These are phyloP conservation scores for Geococcyx californianus DNA, from an alignment of 2,113 vertebrate genomes.

Conservation along the genomic window DNA sequence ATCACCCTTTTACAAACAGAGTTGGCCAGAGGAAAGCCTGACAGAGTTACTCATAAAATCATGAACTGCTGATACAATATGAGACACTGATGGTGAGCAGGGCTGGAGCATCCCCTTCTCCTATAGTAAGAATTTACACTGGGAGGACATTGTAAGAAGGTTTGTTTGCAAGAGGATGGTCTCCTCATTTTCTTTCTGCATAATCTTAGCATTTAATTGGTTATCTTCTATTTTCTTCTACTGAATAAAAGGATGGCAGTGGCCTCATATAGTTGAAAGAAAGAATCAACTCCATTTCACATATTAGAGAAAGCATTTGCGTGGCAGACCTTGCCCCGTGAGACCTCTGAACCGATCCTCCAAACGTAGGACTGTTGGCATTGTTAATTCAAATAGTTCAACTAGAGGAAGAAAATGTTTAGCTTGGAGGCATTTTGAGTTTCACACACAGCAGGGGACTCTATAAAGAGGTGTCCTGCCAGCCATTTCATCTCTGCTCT, in stretches of 20 bases:
- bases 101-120: not conserved
- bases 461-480: not conserved
- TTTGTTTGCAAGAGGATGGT: not conserved
- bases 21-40: not conserved
- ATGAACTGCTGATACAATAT: rapidly evolving
- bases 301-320: not conserved
- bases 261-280: not conserved
- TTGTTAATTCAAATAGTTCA: not conserved
- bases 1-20: not conserved
- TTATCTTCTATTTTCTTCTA: not conserved
- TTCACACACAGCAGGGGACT: not conserved
- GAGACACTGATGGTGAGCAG: not conserved
- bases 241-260: not conserved
- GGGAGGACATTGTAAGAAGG: not conserved
- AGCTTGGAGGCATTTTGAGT: not conserved
- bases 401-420: not conserved
- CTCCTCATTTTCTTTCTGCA: no score
- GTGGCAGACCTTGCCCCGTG: not conserved
- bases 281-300: not conserved
- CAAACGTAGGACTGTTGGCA: not conserved
- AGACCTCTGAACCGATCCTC: not conserved
- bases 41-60: not conserved
- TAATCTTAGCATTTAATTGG: not conserved
- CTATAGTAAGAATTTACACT: not conserved
- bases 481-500: not conserved